These are phyloP conservation scores for Glyptemys insculpta DNA, from an alignment of 2,797 vertebrate species.

Conservation along the genomic window DNA sequence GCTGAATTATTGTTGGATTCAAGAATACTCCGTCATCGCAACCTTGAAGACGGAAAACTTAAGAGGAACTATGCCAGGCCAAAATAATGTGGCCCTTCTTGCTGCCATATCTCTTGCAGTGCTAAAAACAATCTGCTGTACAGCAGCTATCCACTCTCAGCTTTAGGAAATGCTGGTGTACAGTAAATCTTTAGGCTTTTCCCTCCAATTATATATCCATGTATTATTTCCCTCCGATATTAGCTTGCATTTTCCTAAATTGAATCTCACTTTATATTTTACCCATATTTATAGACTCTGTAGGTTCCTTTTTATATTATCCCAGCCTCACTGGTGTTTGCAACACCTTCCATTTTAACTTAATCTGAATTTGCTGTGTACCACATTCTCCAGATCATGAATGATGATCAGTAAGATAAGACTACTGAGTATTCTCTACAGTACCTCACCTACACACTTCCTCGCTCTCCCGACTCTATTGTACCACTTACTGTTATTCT, in stretches of 20 bases:
- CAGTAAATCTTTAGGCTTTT: too few species aligned
- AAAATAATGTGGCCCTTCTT: background rate
- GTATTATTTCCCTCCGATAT: background rate
- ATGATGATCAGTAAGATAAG: background rate
- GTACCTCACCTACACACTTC: background rate
- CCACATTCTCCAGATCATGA: background rate
- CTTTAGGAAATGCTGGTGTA: too few species aligned
- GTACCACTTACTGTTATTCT: rapidly evolving
- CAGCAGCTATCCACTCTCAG: too few species aligned
- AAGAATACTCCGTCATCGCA: background rate
- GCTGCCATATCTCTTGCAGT: background rate
- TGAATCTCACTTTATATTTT: background rate
- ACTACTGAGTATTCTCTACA: background rate
- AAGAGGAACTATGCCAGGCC: background rate
- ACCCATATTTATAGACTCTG: background rate
- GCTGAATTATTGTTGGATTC: background rate
- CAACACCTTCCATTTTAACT: background rate
- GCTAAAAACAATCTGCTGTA: background rate
- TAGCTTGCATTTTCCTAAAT: background rate
- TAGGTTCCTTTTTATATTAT: background rate
- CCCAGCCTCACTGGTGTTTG: background rate
- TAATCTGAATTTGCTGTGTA: background rate
- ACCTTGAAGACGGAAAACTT: background rate
- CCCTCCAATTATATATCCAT: too few species aligned
- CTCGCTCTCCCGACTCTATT: rapidly evolving